Evolutionary conservation across 2,888 invertebrate genomes (phyloP), one percentile per base, ranked within the genome.

Genomic region (Chrysopilus asiliformis): DNA sequence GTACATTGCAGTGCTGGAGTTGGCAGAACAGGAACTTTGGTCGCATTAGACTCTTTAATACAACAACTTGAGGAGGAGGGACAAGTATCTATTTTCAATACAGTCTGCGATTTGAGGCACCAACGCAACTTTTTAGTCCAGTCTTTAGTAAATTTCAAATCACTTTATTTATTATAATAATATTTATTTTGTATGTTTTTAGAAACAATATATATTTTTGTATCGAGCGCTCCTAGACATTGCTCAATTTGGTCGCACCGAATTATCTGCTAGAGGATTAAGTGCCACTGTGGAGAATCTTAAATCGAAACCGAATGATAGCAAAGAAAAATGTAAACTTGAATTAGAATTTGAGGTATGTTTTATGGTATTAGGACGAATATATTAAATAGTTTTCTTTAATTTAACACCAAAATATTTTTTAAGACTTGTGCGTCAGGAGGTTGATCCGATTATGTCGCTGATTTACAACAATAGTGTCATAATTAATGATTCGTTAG

Each of bases 191-290:
- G 24, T 33, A 36, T 16, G 43, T 47, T 39, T 43, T 39, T 48
- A 85, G 79, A 93, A 93, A 74, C 94, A 94, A 68, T 94, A 94
- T 65, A 85, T 93, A 51, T 94, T 94, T 66, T 82, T 94, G 48
- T 93, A 94, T 62, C 82, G 90, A 25, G 87, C 93, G 32, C 66
- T 94, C 30, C 81, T 93, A 60, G 94, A 94, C 60, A 81, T 81
- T 63, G 81, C 86, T 4, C 84, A 86, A 53, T 91, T 84, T 65
- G 91, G 90, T 3, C 86, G 90, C 60, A 91, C 93, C 2, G 93
- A 94, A 66, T 75, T 91, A 32, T 68, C 73, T 31, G 76, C 79
- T 9, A 65, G 71, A 31, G 73, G 77, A 38, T 69, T 93, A 32
- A 82, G 82, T 60, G 61, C 68, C 15, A 70, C 75, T 35, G 71